Base-by-base conservation (phyloP, 2,888 invertebrate species). In the Cryptus viduatorius region DNA sequence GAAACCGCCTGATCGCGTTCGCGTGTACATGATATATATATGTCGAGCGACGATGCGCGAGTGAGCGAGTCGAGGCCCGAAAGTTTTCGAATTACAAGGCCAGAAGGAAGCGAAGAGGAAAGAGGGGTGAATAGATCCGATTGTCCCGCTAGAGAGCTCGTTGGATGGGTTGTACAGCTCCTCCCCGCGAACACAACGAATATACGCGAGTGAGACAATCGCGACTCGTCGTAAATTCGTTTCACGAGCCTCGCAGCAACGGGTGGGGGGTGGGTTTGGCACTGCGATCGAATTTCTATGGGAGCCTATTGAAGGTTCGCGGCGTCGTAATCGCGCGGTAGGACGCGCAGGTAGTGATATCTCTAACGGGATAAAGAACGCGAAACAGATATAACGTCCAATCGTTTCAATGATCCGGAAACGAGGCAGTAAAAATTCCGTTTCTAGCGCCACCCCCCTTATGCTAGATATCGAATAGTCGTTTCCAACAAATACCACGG, bases 321-420 rank as follows among this genome's bases (percentile, higher is more conserved):
- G 19, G 56, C 8, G 19, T 4, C 10, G 19, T 7, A 12, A 24
- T 12, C 56, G 56, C 37, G 24, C 24, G 16, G 19, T n/a, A n/a
- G 8, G 10, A 53, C 19, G 19, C 19, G 24, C 56, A 24, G 8
- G 56, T 19, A 56, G 37, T 10, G 31, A 4, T 14, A n/a, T 29
- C 4, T 29, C 59, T 24, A 44, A 73, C 46, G 44, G 44, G 16
- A 73, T 59, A 19, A 46, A 59, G 44, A 31, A 61, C 48, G 44
- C 46, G 46, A 72, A 72, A 44, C 10, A 56, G 53, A 61, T 56
- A 73, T 50, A 53, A 56, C 44, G 59, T 19, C 16, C 46, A 48
- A 69, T 78, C 46, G 69, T 78, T 78, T 78, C 69, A 69, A 78
- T 61, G 78, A 78, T 68, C 78, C 78, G 69, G 69, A 69, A 78